Conservation (phyloP, 1,140 invertebrate species). For the Bombus sylvicola region DNA sequence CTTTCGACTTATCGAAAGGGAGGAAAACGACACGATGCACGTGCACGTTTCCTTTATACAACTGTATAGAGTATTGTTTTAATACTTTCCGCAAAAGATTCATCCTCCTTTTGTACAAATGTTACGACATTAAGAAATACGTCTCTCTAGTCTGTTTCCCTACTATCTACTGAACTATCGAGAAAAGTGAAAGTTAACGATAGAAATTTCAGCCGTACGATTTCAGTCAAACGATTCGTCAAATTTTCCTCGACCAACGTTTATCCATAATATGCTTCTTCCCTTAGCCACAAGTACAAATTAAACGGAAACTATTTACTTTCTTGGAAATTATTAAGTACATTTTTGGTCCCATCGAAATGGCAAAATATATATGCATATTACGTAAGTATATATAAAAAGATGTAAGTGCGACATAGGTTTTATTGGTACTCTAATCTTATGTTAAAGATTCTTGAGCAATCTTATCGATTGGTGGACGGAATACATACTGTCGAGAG, state of each 20-base stretch:
- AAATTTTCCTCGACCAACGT: not conserved
- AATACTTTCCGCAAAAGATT: conserved; percentile 29
- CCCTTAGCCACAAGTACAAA: not conserved
- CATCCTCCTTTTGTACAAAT: conserved; percentile 17
- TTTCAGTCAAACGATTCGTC: not conserved
- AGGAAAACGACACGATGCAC: not conserved
- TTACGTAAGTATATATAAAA: not conserved
- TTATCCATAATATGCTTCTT: no score
- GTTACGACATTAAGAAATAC: conserved; percentile 10
- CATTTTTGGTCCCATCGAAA: conserved; percentile 10
- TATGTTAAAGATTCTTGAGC: conserved; percentile 47
- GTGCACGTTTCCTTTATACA: conserved; percentile 15
- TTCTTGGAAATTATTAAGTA: not conserved
- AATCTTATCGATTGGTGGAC: conserved; percentile 52
- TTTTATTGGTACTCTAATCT: conserved; percentile 45
- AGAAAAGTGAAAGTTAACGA: conserved; percentile 13
- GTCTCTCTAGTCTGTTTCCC: conserved; percentile 10
- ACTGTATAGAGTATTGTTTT: conserved; percentile 34
- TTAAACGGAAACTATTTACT: not conserved
- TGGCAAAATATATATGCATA: not conserved
- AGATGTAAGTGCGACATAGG: conserved; percentile 13
- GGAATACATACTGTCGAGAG: conserved; percentile 47
- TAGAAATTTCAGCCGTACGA: conserved; percentile 11
- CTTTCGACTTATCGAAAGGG: not conserved
- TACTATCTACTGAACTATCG: conserved; percentile 25